Percentiles rank a stretch among this genome's conserved stretches.
Evolutionary conservation across 2,888 invertebrate genomes (phyloP).

Genomic region (Tiliacea aurago): DNA sequence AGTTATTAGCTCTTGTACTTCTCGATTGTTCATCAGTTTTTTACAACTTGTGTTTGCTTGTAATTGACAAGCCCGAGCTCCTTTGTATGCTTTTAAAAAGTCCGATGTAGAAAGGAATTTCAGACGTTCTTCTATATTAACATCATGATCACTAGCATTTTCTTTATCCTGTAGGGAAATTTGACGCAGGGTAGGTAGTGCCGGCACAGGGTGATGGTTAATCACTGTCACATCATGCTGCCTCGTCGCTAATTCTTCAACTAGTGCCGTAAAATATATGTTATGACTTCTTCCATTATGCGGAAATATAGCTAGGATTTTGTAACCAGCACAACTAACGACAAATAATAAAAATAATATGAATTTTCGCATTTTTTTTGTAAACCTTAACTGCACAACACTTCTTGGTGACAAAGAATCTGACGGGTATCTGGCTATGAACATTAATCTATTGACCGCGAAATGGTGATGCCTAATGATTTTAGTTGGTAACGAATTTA

Average conservation of each 20-base stretch:
- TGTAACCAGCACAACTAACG: slow-evolving; percentile 57
- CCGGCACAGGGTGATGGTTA: slow-evolving; percentile 75
- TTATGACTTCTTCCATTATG: slow-evolving; percentile 75
- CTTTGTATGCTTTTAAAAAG: slow-evolving; percentile 50
- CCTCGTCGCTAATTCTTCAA: slow-evolving; percentile 72
- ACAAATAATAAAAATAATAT: slow-evolving; percentile 12
- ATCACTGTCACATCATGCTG: slow-evolving; percentile 78
- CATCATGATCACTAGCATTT: slow-evolving; percentile 28
- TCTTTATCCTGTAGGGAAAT: slow-evolving; percentile 67
- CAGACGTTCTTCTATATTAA: slow-evolving; percentile 36
- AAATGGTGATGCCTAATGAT: slow-evolving; percentile 6
- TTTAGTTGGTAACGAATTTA: slow-evolving; percentile 4
- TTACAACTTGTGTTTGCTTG: slow-evolving; percentile 72
- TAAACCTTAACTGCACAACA: neutral
- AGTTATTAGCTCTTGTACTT: slow-evolving; percentile 66
- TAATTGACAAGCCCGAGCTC: slow-evolving; percentile 35
- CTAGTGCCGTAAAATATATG: slow-evolving; percentile 54
- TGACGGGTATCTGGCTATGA: neutral
- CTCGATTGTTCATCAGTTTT: slow-evolving; percentile 63
- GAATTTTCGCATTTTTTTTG: slow-evolving; percentile 8
- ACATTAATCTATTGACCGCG: neutral
- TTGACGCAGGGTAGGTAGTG: slow-evolving; percentile 79
- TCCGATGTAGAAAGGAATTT: slow-evolving; percentile 39
- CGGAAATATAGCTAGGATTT: slow-evolving; percentile 73
- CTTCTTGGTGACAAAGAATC: slow-evolving; percentile 3